phyloP scores from a whole-genome alignment of 2,888 invertebrate genomes.

The Coelogynopora nodosa region DNA sequence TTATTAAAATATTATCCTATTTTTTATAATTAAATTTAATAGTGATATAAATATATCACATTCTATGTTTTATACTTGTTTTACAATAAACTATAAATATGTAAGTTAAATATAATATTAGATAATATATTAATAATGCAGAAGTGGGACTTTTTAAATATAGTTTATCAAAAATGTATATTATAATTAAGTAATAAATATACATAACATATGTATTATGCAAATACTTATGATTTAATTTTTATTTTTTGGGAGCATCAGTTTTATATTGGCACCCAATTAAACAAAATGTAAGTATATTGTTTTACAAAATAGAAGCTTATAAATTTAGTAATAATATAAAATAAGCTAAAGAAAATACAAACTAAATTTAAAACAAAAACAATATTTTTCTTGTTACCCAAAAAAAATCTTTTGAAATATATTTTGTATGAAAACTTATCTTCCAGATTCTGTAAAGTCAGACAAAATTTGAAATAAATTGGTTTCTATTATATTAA shows the following conservation, averaged over 20 bases:
- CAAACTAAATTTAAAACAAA: no score
- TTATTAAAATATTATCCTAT: no score
- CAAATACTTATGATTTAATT: background rate
- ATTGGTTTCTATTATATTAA: no score
- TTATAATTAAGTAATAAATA: background rate
- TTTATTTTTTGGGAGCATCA: background rate
- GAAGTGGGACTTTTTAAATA: slow-evolving; percentile 31
- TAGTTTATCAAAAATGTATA: slow-evolving; percentile 18
- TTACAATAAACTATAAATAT: slow-evolving; percentile 12
- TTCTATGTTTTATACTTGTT: slow-evolving; percentile 18
- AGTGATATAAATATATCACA: no score
- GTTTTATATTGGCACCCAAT: no score
- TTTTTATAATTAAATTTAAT: no score
- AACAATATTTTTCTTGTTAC: background rate
- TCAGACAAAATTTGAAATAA: no score
- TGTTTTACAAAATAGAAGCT: background rate
- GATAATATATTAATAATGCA: background rate
- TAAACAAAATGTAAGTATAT: background rate
- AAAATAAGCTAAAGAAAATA: background rate
- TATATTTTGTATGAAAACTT: slow-evolving; percentile 11
- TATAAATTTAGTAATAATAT: background rate
- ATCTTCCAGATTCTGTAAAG: no score
- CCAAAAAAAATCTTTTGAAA: background rate
- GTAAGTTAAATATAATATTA: slow-evolving; percentile 2
- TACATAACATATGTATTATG: background rate